These are phyloP conservation scores for Tragelaphus buxtoni DNA, from an alignment of 2,113 vertebrate genomes.

Conservation along the genomic window DNA sequence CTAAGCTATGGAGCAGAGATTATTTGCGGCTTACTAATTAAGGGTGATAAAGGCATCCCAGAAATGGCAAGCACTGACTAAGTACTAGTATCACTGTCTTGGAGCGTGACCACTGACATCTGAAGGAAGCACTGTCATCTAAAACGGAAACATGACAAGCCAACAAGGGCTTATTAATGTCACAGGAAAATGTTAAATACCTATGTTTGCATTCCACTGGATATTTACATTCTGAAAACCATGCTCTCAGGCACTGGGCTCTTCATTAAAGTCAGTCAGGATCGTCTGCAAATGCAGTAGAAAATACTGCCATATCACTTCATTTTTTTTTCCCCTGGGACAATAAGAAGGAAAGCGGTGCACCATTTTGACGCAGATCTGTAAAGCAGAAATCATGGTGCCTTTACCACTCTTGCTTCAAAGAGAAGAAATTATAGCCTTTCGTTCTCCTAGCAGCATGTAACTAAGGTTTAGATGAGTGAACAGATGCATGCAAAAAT, in stretches of 20 bases:
- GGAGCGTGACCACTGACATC: slow-evolving; percentile 58
- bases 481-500: slow-evolving; percentile 82
- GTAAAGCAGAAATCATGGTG: slow-evolving; percentile 74
- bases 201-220: slow-evolving; percentile 67
- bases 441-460: slow-evolving; percentile 81
- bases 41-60: background rate
- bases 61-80: slow-evolving; percentile 31
- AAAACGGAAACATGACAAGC: slow-evolving; percentile 47
- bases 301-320: slow-evolving; percentile 50
- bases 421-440: slow-evolving; percentile 79
- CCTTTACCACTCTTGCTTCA: slow-evolving; percentile 72
- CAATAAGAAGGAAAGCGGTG: slow-evolving; percentile 71
- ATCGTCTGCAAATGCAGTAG: slow-evolving; percentile 39
- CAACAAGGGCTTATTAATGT: slow-evolving; percentile 64
- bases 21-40: slow-evolving; percentile 33
- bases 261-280: slow-evolving; percentile 16
- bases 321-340: background rate
- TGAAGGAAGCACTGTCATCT: slow-evolving; percentile 47
- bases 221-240: slow-evolving; percentile 68
- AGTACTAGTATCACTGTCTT: slow-evolving; percentile 14
- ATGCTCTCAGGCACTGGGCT: slow-evolving; percentile 50
- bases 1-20: background rate
- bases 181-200: slow-evolving; percentile 67
- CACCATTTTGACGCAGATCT: slow-evolving; percentile 69
- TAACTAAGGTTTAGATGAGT: slow-evolving; percentile 81